Evolutionary conservation across 2,113 vertebrate species (phyloP).

Genomic region (Hemicordylus capensis): DNA sequence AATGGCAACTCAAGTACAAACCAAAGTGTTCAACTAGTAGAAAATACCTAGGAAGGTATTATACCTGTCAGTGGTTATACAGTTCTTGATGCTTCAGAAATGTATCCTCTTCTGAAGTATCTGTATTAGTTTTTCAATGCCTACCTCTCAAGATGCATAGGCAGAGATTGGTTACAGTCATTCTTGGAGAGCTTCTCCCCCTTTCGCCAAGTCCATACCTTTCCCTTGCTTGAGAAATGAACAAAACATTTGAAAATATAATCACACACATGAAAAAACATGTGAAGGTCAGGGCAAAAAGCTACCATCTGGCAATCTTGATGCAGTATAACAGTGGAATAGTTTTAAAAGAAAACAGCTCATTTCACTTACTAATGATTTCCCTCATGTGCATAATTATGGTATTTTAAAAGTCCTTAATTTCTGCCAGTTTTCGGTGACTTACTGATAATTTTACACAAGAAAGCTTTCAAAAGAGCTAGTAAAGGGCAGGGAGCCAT

Average conservation of each 20-base stretch:
- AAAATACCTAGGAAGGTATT: neutral
- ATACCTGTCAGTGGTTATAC: neutral
- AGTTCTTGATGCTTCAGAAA: too few relatives aligned
- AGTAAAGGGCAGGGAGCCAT: slow-evolving; percentile 19
- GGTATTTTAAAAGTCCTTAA: slow-evolving; percentile 33
- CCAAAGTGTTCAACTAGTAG: neutral
- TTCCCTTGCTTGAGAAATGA: neutral
- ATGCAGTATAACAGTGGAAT: slow-evolving; percentile 16
- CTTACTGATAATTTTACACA: slow-evolving; percentile 37
- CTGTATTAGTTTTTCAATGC: too few relatives aligned
- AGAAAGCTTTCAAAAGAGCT: slow-evolving; percentile 8
- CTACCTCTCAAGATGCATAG: neutral
- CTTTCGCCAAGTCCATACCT: too few relatives aligned
- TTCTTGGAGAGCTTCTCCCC: neutral
- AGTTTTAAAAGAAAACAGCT: slow-evolving; percentile 40
- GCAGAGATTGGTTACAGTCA: neutral
- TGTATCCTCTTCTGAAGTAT: too few relatives aligned
- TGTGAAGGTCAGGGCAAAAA: slow-evolving; percentile 47
- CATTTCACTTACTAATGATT: slow-evolving; percentile 39
- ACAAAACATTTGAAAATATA: neutral
- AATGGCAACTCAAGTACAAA: neutral
- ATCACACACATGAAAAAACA: neutral
- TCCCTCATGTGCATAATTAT: slow-evolving; percentile 18
- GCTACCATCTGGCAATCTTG: slow-evolving; percentile 40
- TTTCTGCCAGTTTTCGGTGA: slow-evolving; percentile 32